Conservation (phyloP, 2,888 invertebrate genomes). For the Tipula unca region DNA sequence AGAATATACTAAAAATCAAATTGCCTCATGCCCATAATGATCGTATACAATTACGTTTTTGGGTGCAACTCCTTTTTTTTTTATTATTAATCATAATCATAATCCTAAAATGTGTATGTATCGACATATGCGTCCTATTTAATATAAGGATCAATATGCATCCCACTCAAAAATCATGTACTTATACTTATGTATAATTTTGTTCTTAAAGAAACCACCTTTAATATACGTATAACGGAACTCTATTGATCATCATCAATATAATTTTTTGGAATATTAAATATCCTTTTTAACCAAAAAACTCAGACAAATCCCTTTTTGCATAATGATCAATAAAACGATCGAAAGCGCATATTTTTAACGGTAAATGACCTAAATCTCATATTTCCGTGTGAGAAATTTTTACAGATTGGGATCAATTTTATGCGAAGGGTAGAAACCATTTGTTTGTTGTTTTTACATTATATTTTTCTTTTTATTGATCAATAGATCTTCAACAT, state of each 20-base stretch:
- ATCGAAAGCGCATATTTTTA: not conserved
- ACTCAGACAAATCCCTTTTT: not conserved
- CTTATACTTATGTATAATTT: not conserved
- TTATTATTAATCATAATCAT: not conserved
- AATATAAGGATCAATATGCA: not conserved
- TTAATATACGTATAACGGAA: not conserved
- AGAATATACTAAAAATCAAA: not conserved
- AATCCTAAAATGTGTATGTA: not conserved
- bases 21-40: not conserved
- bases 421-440: not conserved
- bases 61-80: not conserved
- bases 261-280: not conserved
- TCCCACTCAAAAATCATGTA: not conserved
- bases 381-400: constrained; percentile 2
- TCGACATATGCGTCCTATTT: not conserved
- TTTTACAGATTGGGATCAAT: not conserved
- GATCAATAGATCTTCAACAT: not conserved
- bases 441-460: not conserved
- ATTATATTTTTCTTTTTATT: not conserved
- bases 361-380: constrained; percentile 14
- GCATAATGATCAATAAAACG: not conserved
- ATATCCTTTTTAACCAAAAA: not conserved
- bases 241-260: not conserved
- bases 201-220: not conserved
- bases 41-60: not conserved